Conservation (phyloP, 2,113 vertebrate species). For the Pristiophorus japonicus region DNA sequence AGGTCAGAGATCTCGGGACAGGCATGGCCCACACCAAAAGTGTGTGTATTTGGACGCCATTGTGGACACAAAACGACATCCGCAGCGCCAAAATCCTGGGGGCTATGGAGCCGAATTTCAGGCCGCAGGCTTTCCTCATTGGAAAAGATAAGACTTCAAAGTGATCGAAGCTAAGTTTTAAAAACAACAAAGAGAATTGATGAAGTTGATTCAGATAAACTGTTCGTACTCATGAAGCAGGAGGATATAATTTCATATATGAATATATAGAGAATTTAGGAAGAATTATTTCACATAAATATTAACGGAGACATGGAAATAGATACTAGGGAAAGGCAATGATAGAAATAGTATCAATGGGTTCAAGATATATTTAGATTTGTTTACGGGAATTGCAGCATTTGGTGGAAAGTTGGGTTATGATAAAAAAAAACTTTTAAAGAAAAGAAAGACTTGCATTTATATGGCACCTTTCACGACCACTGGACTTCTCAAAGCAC, state of each 20-base stretch:
- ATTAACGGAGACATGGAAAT: background rate
- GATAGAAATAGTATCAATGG: background rate
- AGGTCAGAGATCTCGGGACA: too few species aligned
- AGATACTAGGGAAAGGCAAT: background rate
- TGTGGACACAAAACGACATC: too few species aligned
- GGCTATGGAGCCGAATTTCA: too few species aligned
- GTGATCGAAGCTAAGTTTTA: too few species aligned
- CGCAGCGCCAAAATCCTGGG: too few species aligned
- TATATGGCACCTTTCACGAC: too few species aligned
- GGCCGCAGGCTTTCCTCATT: background rate
- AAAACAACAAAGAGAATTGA: background rate
- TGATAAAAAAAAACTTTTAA: background rate
- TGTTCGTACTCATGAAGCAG: background rate
- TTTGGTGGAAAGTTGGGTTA: background rate
- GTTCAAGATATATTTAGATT: background rate
- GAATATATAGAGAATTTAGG: background rate
- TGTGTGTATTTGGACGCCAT: too few species aligned
- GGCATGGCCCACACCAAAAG: too few species aligned
- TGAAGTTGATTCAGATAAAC: background rate
- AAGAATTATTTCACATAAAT: background rate
- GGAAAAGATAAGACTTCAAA: background rate
- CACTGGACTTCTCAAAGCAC: too few species aligned
- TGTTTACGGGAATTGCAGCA: background rate
- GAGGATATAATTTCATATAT: background rate
- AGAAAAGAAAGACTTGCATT: too few species aligned